A percentile compares a stretch with the other conserved stretches of the same genome.
These are phyloP conservation scores for Antigone vipio DNA, from an alignment of 2,113 vertebrate genomes.

Conservation along the genomic window DNA sequence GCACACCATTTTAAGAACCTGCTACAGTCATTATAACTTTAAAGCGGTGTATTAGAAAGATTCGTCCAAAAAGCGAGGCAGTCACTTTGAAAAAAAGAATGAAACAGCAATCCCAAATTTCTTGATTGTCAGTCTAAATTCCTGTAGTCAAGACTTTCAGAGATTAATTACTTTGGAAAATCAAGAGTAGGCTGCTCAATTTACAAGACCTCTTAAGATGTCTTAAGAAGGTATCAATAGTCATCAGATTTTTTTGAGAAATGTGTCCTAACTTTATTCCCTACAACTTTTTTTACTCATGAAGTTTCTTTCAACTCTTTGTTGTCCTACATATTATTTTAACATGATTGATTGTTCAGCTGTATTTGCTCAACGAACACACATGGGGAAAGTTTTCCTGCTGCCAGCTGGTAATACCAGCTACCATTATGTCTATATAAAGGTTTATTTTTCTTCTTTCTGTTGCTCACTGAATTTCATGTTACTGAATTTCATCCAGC, in stretches of 20 bases:
- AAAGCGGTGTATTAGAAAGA: neutral
- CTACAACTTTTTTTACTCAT: neutral
- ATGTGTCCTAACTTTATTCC: neutral
- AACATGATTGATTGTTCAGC: neutral
- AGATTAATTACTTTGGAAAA: neutral
- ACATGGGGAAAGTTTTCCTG: neutral
- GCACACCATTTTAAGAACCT: rapidly evolving
- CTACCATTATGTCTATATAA: neutral
- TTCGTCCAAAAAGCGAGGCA: neutral
- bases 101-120: neutral
- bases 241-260: neutral
- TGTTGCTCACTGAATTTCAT: neutral
- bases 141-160: neutral
- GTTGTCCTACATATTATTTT: neutral
- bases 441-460: neutral
- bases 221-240: neutral
- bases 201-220: neutral
- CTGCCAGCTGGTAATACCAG: neutral
- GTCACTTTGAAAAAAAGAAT: neutral
- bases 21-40: neutral
- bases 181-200: neutral
- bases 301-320: neutral
- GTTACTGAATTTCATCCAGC: neutral
- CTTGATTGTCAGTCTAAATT: neutral
- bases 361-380: neutral